Evolutionary conservation across 2,888 invertebrate genomes (phyloP), one percentile per base, ranked within the genome.

Genomic region (Dorcus hopei): DNA sequence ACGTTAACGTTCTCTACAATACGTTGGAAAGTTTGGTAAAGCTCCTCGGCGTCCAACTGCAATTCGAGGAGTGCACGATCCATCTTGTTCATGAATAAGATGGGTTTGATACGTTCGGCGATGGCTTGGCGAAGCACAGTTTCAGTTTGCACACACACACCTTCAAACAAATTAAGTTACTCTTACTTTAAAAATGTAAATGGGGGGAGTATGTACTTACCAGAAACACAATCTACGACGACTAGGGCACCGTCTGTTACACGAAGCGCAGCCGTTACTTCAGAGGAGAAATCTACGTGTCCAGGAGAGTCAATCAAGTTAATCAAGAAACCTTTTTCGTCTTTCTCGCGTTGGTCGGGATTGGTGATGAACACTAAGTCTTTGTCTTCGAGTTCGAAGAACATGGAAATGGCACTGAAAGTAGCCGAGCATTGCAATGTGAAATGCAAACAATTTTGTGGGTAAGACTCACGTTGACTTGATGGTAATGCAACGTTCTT

Each of bases 31-130:
- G 95, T 97, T 82, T 99, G 99, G 83, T 95, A 99, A 57, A 99
- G 85, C 77, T 97, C 96, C 81, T 99, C 99, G 65, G 92, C 88
- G 62, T 95, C 97, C 72, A 98, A 82, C 78, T 99, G 98, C 76
- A 99, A 83, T 81, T 99, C 99, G 41, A 99, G 84, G 61, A 99
- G 85, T 69, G 99, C 99, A 71, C 99, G 92, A 85, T 99, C 99
- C 98, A 99, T 98, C 84, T 99, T 99, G 92, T 99, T 99, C 98
- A 99, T 98, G 90, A 99, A 99, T 73, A 99, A 85, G 70, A 99
- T 95, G 57, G 99, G 99, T 90, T 97, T 98, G 75, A 99, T 99
- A 77, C 99, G 92, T 83, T 99, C 99, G 64, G 97, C 96, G 76
- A 99, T 99, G 64, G 99, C 99, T 81, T 99, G 99, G 83, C 99